phyloP scores from a whole-genome alignment of 2,113 vertebrate genomes.

The Catharus minimus region DNA sequence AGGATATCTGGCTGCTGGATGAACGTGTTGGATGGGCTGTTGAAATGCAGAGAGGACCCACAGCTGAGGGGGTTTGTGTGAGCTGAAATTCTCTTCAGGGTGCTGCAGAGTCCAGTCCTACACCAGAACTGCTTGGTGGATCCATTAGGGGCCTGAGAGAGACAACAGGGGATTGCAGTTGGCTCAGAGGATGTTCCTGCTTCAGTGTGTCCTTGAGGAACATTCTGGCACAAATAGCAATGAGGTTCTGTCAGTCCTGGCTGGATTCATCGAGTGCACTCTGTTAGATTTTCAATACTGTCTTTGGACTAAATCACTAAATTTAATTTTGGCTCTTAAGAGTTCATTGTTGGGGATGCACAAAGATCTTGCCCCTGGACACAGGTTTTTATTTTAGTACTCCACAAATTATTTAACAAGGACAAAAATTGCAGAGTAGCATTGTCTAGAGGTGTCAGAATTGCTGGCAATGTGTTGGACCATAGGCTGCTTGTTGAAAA shows the following conservation, averaged over 20 bases:
- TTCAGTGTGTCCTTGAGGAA: slow-evolving; percentile 25
- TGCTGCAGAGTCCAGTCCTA: neutral
- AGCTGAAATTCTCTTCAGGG: neutral
- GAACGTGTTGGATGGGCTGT: neutral
- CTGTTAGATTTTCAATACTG: neutral
- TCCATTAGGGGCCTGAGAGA: neutral
- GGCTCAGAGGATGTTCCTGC: neutral
- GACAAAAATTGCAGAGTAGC: neutral
- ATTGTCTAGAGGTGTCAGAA: neutral
- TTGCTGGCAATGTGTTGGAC: neutral
- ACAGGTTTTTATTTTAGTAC: neutral
- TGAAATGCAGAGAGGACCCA: neutral
- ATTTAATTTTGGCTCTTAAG: slow-evolving; percentile 31
- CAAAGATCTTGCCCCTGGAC: neutral
- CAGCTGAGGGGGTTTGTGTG: neutral
- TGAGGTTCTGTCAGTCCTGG: neutral
- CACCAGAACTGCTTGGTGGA: rapidly evolving
- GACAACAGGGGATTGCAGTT: neutral
- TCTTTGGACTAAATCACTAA: neutral
- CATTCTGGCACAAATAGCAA: neutral
- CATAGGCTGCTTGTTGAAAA: neutral
- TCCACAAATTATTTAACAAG: slow-evolving; percentile 7
- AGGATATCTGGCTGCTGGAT: neutral
- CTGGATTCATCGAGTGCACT: neutral
- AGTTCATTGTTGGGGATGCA: neutral